Conservation (phyloP, 2,888 invertebrate species). For the Trimorus sp. region DNA sequence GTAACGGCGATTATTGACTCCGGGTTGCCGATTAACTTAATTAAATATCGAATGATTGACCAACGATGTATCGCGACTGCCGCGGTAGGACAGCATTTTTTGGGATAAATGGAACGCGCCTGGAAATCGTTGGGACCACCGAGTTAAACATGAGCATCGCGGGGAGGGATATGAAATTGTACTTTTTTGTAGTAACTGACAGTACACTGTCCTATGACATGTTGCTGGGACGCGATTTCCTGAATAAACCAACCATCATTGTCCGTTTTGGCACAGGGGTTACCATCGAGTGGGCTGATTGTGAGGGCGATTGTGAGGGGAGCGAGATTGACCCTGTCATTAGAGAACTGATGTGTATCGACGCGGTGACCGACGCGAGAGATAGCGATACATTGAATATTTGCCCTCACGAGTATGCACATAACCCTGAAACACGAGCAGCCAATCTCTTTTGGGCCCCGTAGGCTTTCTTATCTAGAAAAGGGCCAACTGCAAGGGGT, state of each 20-base stretch:
- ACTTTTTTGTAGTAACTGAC: constrained; percentile 5
- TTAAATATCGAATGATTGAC: not conserved
- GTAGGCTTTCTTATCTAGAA: too few relatives aligned
- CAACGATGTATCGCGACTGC: not conserved
- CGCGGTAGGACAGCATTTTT: not conserved
- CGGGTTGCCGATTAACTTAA: constrained; percentile 7
- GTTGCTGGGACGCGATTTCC: not conserved
- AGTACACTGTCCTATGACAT: constrained; percentile 6
- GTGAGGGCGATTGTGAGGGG: not conserved
- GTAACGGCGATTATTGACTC: constrained; percentile 9
- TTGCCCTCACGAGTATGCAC: not conserved
- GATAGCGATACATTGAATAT: not conserved
- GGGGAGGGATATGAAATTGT: not conserved
- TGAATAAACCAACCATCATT: not conserved
- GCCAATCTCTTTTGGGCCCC: too few relatives aligned
- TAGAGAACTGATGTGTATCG: not conserved
- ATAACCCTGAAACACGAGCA: too few relatives aligned
- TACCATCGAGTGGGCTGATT: not conserved
- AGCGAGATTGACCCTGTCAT: constrained; percentile 15
- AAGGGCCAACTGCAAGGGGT: too few relatives aligned
- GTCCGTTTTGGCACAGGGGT: not conserved
- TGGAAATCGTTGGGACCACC: not conserved
- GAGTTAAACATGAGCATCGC: not conserved
- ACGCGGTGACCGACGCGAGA: not conserved
- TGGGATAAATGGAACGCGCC: constrained; percentile 17